These are phyloP conservation scores for Halyomorpha halys DNA, from an alignment of 1,140 invertebrate genomes.

Conservation along the genomic window DNA sequence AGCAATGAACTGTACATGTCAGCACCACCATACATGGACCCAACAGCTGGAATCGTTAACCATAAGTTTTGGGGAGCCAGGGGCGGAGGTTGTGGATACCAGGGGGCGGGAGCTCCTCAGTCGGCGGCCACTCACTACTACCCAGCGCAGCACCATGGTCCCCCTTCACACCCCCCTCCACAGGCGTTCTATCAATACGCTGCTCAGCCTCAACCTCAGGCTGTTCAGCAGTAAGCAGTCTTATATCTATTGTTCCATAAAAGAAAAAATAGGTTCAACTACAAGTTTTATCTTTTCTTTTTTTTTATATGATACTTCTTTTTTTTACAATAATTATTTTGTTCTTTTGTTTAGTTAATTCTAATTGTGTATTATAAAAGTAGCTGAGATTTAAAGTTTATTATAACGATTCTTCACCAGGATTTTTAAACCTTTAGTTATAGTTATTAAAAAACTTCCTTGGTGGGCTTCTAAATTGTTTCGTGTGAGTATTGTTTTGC, in stretches of 20 bases:
- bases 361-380: too few relatives aligned
- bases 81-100: constrained; percentile 33
- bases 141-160: constrained; percentile 33
- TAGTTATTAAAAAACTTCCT: too few relatives aligned
- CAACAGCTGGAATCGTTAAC: constrained; percentile 33
- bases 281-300: neutral
- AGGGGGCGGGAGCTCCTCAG: constrained; percentile 22
- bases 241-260: neutral
- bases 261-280: neutral
- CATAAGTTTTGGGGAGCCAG: constrained; percentile 33
- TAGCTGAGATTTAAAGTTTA: too few relatives aligned
- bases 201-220: constrained; percentile 32
- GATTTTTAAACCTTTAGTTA: too few relatives aligned
- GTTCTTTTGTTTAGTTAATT: neutral
- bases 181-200: constrained; percentile 31
- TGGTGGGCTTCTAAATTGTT: too few relatives aligned
- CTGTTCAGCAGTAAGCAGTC: constrained; percentile 32
- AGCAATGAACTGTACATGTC: constrained; percentile 30
- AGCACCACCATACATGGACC: constrained; percentile 24
- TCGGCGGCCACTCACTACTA: constrained; percentile 11
- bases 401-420: too few relatives aligned
- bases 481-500: too few relatives aligned
- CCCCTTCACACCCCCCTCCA: constrained; percentile 36
- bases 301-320: constrained; percentile 11
- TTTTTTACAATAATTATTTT: constrained; percentile 4